A percentile compares a stretch with the other conserved stretches of the same genome.
These are phyloP conservation scores for Campoletis sonorensis DNA, from an alignment of 1,140 invertebrate genomes.

Conservation along the genomic window DNA sequence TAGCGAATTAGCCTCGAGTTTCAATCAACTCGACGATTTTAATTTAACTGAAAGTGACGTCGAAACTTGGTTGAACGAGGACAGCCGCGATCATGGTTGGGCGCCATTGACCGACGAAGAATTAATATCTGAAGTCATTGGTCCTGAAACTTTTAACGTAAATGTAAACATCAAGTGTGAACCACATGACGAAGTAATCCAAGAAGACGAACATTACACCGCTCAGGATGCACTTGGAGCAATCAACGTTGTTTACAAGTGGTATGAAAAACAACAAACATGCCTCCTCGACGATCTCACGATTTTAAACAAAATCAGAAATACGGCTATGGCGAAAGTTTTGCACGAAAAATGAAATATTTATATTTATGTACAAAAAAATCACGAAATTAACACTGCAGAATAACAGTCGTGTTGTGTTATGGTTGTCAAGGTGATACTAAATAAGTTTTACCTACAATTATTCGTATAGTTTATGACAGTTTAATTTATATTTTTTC, in stretches of 20 bases:
- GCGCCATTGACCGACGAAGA: neutral
- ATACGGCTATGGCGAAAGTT: neutral
- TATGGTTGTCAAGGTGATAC: no score
- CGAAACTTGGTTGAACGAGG: neutral
- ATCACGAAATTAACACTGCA: no score
- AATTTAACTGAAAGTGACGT: neutral
- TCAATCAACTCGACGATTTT: neutral
- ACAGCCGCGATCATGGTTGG: constrained; percentile 8
- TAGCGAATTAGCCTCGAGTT: neutral
- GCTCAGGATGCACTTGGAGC: neutral
- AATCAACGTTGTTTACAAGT: neutral
- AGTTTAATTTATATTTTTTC: no score
- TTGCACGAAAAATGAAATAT: no score
- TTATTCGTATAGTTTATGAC: no score
- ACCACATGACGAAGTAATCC: neutral
- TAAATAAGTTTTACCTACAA: no score
- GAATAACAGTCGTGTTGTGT: no score
- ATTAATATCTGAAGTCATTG: neutral
- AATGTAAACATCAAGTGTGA: neutral
- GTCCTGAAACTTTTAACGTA: neutral
- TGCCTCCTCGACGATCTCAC: neutral
- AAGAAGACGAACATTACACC: neutral
- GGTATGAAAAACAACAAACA: neutral
- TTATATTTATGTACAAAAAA: no score
- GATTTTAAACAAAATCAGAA: constrained; percentile 12